Base-by-base conservation (phyloP, 2,113 vertebrate genomes). In the Hymenochirus boettgeri region DNA sequence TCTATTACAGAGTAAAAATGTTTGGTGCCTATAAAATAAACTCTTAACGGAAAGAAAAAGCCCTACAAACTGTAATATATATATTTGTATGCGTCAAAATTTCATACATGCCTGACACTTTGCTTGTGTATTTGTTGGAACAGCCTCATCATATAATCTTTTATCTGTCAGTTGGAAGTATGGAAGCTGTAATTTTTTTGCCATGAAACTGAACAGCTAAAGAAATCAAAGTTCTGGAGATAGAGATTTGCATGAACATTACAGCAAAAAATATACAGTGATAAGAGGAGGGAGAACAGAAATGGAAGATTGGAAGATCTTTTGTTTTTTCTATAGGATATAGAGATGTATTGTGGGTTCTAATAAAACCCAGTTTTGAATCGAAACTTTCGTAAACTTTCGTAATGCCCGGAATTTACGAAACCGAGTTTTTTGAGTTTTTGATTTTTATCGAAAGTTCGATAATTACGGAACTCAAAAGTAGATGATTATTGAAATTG, bases 181-280 rank as follows among this genome's bases (percentile, higher is more conserved):
- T 57, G 24, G 42, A 53, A 37, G 63, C 63, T 18, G 54, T 57
- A 65, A 65, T 65, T 57, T 50, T 65, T 57, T 65, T 11, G 57
- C 42, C 63, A 25, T 65, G 63, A 50, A 57, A 54, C 57, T 65
- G 63, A 65, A 48, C 63, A 65, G 63, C 63, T 65, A 65, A 65
- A 65, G 54, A 57, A 65, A 65, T 26, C 53, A 65, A 65, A 65
- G 63, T 65, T 65, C 48, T 57, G 48, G 42, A 58, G 54, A 57
- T 53, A 35, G 39, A 37, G 25, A 65, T 65, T 65, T 65, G 54
- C 63, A 65, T 65, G 54, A 35, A 42, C 54, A 65, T 57, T 65
- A 57, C 24, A 48, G 8, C 25, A 25, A 12, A 24, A 45, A 27
- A 23, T 7, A 27, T 6, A 42, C 12, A 17, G 15, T 12, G 33